Base-by-base conservation (phyloP, 2,888 invertebrate species). In the Altica lythri region DNA sequence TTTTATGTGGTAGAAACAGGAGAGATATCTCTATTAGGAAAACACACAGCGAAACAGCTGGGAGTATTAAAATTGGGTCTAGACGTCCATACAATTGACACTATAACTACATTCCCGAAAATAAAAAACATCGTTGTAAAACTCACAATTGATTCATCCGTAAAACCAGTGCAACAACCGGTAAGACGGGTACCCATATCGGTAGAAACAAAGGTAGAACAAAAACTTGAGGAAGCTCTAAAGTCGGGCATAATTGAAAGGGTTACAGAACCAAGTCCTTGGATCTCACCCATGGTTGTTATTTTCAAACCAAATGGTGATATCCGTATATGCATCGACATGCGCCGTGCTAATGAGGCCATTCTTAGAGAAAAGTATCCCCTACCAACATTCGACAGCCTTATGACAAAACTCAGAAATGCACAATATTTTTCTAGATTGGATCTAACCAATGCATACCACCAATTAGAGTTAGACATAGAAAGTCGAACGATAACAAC, bases 281-380 rank as follows among this genome's bases (percentile, higher is more conserved):
- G 72, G 70, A 61, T 75, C 57, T 68, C 72, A 59, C 64, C 71
- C 6, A 64, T 74, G 6, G 69, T 71, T 3, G 52, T 68, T 14
- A 66, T 68, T 10, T 62, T 70, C 18, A 60, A 60, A 35, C 40
- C 46, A 44, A 49, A 46, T 35, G 30, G 47, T n/a, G 67, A 67
- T 18, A 63, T 73, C 14, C 55, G 69, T 10, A 59, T 73, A 22
- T 72, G 73, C 55, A 56, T 73, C 17, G 72, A 73, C 51, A 73
- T 72, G 67, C 56, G 70, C 8, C 55, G 72, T 13, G 62, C 69
- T 52, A 72, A 74, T 59, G 57, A 53, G 46, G 70, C 72, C 2
- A 65, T 72, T 12, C 37, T 57, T 29, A 55, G 57, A 30, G 63
- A 65, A 45, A 62, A 64, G 43, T 60, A 57, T 40, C 65, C 64